Base-by-base conservation (phyloP, 2,797 vertebrate genomes). In the Epinephelus malabaricus region DNA sequence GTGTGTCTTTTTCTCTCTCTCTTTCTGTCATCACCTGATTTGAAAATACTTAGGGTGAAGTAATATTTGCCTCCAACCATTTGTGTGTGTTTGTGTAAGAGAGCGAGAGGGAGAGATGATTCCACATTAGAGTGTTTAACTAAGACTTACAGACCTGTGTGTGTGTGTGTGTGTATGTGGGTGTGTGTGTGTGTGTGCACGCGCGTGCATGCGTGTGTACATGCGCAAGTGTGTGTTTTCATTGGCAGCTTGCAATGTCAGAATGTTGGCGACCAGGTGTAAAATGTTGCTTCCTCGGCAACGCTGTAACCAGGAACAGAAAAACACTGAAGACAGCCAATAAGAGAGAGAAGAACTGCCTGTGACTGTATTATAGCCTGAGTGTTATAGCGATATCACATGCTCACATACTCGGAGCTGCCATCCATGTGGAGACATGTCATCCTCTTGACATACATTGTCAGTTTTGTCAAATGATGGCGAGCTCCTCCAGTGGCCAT, bases 21-120 rank as follows among this genome's bases (percentile, higher is more conserved):
- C 38, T 1, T 61, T 84, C 92, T 86, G 82, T 93, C 91, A 90
- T 86, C 92, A 76, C 90, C 76, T 69, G 78, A 89, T 91, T 90
- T 90, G 68, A 91, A 93, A 92, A 92, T 92, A 89, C 87, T 92
- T 89, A 86, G 47, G 27, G 74, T 91, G 89, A 86, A 90, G 90
- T 88, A 78, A 90, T 89, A 81, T 91, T 91, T 88, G 87, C 84
- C 84, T 88, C 50, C 53, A 77, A 40, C 65, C 80, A 53, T 84
- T 81, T 81, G 70, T 84, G 80, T 73, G 78, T 88, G 85, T 88
- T 79, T 92, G 83, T 77, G 59, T 77, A 83, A 83, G 82, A 83
- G 82, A 80, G 68, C n/a, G 46, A 81, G 73, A 51, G 70, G 43
- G 76, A 79, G 65, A 74, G 76, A 79, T 66, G 78, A 78, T 76